These are phyloP conservation scores for Menura novaehollandiae DNA, from an alignment of 2,113 vertebrate species.

Conservation along the genomic window DNA sequence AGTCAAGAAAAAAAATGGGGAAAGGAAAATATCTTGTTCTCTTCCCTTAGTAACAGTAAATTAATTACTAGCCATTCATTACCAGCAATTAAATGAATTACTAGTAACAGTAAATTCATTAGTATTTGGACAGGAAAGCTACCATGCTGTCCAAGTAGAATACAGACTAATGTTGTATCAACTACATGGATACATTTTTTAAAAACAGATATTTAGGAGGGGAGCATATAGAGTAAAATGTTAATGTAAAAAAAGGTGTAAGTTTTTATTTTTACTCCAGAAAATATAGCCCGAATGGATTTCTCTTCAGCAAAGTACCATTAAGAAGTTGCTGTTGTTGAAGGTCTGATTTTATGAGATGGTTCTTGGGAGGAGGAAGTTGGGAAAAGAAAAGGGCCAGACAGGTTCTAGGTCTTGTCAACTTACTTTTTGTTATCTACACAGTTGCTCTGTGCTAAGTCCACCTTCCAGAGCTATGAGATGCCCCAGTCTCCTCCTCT, in stretches of 20 bases:
- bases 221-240: neutral
- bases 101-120: neutral
- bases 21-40: neutral
- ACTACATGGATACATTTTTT: neutral
- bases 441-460: neutral
- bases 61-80: neutral
- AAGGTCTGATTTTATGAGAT: neutral
- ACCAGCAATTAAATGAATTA: neutral
- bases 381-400: neutral
- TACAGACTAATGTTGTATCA: neutral
- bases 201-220: neutral
- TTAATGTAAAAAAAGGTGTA: neutral
- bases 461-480: neutral
- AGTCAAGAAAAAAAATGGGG: neutral
- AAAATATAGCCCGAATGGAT: constrained; percentile 15
- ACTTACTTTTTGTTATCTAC: neutral
- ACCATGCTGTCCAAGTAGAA: neutral
- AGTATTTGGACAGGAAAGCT: neutral
- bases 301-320: constrained; percentile 7
- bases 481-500: neutral
- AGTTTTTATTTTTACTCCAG: neutral
- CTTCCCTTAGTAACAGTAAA: neutral
- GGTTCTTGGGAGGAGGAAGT: neutral
- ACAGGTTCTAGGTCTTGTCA: neutral
- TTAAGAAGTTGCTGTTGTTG: neutral